phyloP scores from a whole-genome alignment of 1,140 invertebrate genomes.

The Hycleus cichorii region DNA sequence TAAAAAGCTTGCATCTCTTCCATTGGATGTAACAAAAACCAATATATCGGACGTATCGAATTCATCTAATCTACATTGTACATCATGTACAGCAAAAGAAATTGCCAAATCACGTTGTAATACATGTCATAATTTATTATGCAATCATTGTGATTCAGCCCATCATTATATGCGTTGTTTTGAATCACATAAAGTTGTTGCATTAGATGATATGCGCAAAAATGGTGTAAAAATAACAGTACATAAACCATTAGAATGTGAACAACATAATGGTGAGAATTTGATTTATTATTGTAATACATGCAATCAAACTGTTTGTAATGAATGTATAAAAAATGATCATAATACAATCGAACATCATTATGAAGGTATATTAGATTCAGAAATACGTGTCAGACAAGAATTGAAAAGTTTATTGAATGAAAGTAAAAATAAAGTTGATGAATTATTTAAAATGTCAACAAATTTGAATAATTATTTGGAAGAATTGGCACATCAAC shows the following conservation, averaged over 20 bases:
- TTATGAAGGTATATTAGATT: constrained; percentile 67
- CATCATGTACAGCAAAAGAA: constrained; percentile 83
- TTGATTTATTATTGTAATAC: constrained; percentile 76
- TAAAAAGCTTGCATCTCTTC: constrained; percentile 66
- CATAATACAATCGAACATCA: constrained; percentile 71
- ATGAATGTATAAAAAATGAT: constrained; percentile 70
- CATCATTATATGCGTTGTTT: constrained; percentile 93
- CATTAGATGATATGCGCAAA: constrained; percentile 77
- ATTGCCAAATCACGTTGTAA: constrained; percentile 84
- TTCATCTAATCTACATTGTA: constrained; percentile 70
- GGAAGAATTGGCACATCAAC: constrained; percentile 77
- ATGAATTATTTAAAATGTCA: constrained; percentile 66
- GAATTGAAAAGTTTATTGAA: constrained; percentile 64
- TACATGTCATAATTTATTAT: constrained; percentile 89
- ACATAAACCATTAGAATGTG: constrained; percentile 76
- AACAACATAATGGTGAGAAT: constrained; percentile 65
- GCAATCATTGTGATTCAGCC: constrained; percentile 86
- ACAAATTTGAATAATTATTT: constrained; percentile 65
- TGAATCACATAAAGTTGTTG: constrained; percentile 82
- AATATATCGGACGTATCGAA: constrained; percentile 80
- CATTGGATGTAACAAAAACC: constrained; percentile 74
- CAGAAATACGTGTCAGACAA: constrained; percentile 50
- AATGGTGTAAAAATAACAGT: constrained; percentile 64
- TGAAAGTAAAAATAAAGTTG: constrained; percentile 64
- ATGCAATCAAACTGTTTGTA: constrained; percentile 75